Conservation (phyloP, 2,888 invertebrate species). For the Nomada ferruginata region DNA sequence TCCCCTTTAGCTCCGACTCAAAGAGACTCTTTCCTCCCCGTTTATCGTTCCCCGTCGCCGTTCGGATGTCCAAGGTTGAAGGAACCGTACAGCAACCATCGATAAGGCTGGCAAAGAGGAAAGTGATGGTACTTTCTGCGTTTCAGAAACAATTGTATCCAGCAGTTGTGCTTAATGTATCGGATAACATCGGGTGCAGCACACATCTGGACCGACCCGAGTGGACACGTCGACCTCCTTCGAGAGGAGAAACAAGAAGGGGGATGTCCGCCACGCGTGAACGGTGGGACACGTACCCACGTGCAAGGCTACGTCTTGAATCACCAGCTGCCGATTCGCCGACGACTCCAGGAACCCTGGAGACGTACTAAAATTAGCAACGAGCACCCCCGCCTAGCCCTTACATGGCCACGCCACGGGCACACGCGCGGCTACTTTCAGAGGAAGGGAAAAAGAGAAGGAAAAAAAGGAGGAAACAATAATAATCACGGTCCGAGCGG, state of each 20-base stretch:
- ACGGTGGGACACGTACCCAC: slow-evolving; percentile 73
- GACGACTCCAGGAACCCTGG: slow-evolving; percentile 75
- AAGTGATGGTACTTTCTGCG: no score
- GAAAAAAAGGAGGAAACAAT: slow-evolving; percentile 70
- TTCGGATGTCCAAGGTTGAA: slow-evolving; percentile 4
- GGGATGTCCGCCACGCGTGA: slow-evolving; percentile 67
- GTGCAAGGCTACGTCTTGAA: slow-evolving; percentile 74
- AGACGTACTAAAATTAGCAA: slow-evolving; percentile 79
- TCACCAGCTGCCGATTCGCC: slow-evolving; percentile 79
- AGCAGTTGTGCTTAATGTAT: slow-evolving; percentile 21
- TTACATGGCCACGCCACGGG: slow-evolving; percentile 69
- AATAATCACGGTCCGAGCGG: slow-evolving; percentile 64
- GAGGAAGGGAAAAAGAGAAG: slow-evolving; percentile 32
- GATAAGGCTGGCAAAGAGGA: neutral
- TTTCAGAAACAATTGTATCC: neutral
- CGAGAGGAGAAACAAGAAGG: slow-evolving; percentile 59
- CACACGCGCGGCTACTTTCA: slow-evolving; percentile 60
- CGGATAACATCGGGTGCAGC: slow-evolving; percentile 37
- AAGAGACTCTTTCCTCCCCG: slow-evolving; percentile 41
- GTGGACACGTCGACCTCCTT: slow-evolving; percentile 62
- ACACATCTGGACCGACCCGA: slow-evolving; percentile 62
- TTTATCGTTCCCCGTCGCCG: slow-evolving; percentile 8
- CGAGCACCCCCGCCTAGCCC: slow-evolving; percentile 72
- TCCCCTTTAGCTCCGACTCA: slow-evolving; percentile 55
- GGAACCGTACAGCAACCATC: neutral